Conservation (phyloP, 2,797 vertebrate genomes). For the Chrosomus eos region DNA sequence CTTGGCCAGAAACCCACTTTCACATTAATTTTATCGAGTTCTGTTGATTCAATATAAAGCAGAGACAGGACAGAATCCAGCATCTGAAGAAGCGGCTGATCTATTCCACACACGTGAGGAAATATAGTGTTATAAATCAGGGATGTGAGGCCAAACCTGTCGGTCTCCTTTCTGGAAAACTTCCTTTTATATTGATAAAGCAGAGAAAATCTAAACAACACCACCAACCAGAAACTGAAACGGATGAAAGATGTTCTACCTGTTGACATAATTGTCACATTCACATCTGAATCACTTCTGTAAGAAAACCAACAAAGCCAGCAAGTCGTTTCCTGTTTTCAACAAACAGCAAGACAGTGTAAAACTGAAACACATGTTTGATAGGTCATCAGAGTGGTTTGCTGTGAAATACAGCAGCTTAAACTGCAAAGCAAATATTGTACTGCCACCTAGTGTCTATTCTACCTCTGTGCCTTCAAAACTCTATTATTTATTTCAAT, state of each 20-base stretch:
- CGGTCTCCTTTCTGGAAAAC: background rate
- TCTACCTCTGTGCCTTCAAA: background rate
- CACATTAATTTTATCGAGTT: background rate
- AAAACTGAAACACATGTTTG: slow-evolving; percentile 44
- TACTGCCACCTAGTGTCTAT: slow-evolving; percentile 71
- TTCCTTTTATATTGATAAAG: background rate
- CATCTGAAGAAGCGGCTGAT: background rate
- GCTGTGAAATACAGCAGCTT: background rate
- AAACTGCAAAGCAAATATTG: slow-evolving; percentile 59
- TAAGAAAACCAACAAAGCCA: slow-evolving; percentile 21
- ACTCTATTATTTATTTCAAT: too few relatives aligned
- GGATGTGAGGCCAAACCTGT: background rate
- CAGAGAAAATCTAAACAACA: background rate
- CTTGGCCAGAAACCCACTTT: background rate
- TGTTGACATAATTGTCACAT: background rate
- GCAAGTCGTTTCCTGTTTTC: slow-evolving; percentile 27
- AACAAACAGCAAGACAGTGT: slow-evolving; percentile 29
- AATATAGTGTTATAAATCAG: background rate
- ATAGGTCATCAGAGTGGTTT: slow-evolving; percentile 15
- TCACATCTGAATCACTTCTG: background rate
- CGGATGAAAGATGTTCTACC: background rate
- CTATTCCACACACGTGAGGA: background rate
- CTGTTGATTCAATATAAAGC: background rate
- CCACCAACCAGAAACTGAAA: background rate
- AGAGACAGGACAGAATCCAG: background rate